Evolutionary conservation across 2,797 vertebrate species (phyloP).

Genomic region (Sphaeramia orbicularis): DNA sequence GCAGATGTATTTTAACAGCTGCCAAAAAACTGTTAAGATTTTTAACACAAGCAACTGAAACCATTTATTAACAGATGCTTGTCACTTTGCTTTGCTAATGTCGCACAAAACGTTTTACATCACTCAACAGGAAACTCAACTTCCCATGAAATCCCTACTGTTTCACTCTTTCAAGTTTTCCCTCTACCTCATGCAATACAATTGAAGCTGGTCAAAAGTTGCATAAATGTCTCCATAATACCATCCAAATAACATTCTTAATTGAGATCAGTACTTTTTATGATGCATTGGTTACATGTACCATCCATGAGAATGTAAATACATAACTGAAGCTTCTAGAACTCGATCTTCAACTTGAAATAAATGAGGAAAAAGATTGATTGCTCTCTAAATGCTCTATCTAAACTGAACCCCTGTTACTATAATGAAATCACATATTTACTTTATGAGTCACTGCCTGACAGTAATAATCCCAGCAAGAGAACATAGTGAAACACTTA

Average conservation of each 20-base stretch:
- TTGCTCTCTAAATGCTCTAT: constrained; percentile 2
- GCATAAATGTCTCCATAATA: neutral
- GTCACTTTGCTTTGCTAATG: constrained; percentile 1
- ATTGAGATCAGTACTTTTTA: neutral
- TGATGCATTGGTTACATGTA: neutral
- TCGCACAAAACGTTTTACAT: neutral
- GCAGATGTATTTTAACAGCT: too few relatives aligned
- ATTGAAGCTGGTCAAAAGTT: neutral
- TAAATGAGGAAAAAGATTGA: constrained; percentile 13
- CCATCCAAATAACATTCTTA: neutral
- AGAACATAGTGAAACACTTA: constrained; percentile 29
- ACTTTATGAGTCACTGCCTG: constrained; percentile 42
- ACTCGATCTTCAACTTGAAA: neutral
- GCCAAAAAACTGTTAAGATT: constrained; percentile 5
- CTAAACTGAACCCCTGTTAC: constrained; percentile 35
- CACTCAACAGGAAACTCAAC: constrained; percentile 2
- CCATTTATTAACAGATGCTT: constrained; percentile 10
- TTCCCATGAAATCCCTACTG: constrained; percentile 5
- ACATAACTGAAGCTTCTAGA: neutral
- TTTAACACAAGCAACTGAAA: neutral
- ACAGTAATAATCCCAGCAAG: constrained; percentile 23
- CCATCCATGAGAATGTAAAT: neutral
- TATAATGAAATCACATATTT: constrained; percentile 50
- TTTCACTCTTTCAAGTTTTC: constrained; percentile 11
- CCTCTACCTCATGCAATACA: neutral